phyloP scores from a whole-genome alignment of 1,140 invertebrate species.

The Acarapis woodi region DNA sequence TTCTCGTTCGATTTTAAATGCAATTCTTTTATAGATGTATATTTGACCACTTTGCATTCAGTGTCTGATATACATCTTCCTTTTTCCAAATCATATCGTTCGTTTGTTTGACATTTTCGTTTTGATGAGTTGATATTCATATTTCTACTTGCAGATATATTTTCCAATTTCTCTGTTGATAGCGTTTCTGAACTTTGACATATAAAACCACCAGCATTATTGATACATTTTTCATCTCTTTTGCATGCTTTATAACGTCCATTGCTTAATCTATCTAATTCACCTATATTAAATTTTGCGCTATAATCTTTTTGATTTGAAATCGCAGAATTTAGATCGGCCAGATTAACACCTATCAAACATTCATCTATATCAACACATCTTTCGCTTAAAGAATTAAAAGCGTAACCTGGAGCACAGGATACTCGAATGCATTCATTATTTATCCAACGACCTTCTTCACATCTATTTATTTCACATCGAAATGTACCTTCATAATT shows the following conservation, averaged over 20 bases:
- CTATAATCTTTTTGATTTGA: no score
- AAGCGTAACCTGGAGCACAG: not conserved
- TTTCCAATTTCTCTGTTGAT: no score
- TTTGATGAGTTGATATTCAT: no score
- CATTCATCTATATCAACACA: conserved; percentile 29
- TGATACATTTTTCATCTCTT: conserved; percentile 15
- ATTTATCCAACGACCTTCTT: conserved; percentile 14
- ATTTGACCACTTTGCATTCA: conserved; percentile 15
- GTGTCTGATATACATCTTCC: conserved; percentile 16
- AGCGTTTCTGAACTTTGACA: no score
- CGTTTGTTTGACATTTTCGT: no score
- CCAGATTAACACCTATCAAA: no score
- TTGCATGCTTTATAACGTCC: conserved; percentile 15
- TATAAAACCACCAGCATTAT: conserved; percentile 16
- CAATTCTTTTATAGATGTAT: no score
- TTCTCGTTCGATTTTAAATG: conserved; percentile 16
- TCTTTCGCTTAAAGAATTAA: conserved; percentile 11
- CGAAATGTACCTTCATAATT: conserved; percentile 54
- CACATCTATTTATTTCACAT: conserved; percentile 30
- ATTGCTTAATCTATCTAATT: no score
- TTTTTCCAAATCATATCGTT: no score
- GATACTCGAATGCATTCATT: conserved; percentile 18
- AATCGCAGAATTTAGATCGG: no score
- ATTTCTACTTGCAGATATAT: no score
- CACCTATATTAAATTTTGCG: no score